Evolutionary conservation across 1,140 invertebrate species (phyloP).

Genomic region (Neomicropteryx cornuta): DNA sequence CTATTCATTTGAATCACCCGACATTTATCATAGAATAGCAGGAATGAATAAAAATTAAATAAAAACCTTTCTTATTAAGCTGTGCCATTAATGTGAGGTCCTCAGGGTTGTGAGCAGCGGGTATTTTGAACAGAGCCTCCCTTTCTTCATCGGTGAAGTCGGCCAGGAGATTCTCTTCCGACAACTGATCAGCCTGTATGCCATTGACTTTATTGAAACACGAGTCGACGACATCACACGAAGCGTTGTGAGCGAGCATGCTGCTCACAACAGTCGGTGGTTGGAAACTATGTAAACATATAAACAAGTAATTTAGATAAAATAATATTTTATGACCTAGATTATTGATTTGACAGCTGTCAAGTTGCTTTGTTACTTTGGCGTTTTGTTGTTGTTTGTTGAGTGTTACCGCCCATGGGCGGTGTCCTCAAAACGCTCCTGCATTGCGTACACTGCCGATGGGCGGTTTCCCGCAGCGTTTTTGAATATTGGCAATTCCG

Average conservation of each 20-base stretch:
- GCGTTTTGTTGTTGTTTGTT: too few relatives aligned
- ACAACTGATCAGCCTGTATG: slow-evolving; percentile 21
- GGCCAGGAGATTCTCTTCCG: slow-evolving; percentile 34
- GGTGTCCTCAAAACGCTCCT: too few relatives aligned
- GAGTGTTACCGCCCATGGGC: too few relatives aligned
- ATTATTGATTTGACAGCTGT: slow-evolving; percentile 10
- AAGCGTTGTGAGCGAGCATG: slow-evolving; percentile 23
- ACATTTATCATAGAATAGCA: too few relatives aligned
- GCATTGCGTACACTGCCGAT: too few relatives aligned
- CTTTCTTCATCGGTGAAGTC: slow-evolving; percentile 55
- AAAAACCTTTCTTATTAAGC: slow-evolving; percentile 50
- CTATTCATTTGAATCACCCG: too few relatives aligned
- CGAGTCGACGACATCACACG: slow-evolving; percentile 21
- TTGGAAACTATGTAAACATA: slow-evolving; percentile 26
- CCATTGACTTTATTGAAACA: too few relatives aligned
- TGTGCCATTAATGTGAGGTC: slow-evolving; percentile 69
- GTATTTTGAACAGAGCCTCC: slow-evolving; percentile 50
- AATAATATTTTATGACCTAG: not conserved
- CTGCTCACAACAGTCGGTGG: slow-evolving; percentile 30
- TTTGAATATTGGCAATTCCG: slow-evolving; percentile 7
- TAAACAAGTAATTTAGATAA: too few relatives aligned
- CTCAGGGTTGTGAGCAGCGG: slow-evolving; percentile 58
- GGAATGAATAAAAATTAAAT: too few relatives aligned
- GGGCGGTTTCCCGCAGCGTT: slow-evolving; percentile 3
- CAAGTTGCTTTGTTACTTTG: too few relatives aligned